Evolutionary conservation across 2,113 vertebrate species (phyloP), one percentile per base, ranked within the genome.

Genomic region (Neodon shergylaensis): DNA sequence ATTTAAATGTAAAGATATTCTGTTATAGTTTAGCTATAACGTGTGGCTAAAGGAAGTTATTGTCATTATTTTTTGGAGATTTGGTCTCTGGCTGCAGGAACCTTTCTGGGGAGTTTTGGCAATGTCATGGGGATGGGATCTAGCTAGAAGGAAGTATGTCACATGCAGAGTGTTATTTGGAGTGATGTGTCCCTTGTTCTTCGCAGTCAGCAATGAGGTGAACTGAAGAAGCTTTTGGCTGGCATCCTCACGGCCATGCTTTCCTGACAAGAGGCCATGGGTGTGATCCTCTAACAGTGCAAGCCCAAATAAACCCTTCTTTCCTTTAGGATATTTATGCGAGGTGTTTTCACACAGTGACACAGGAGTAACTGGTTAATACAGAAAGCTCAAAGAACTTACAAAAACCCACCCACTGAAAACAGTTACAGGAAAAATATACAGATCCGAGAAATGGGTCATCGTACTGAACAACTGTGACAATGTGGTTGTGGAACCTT

Each of bases 161-260:
- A 44, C 2, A 17, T 39, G 24, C 2, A 84, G 36, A 17, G 3
- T 3, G 8, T 42, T 63, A 9, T 31, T 28, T 63, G 14, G 78
- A 83, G 14, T 17, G 2, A 1, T 14, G 0, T 63, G n/a, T 42
- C 54, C n/a, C n/a, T 83, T 65, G n/a, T 14, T 9, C 16, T 13
- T 65, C 0, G 4, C 13, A 19, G 39, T 44, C 82, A 44, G 14
- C 8, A 44, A 42, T 19, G 26, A 66, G 16, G 7, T 19, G 9
- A 84, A n/a, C 36, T 36, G 33, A 33, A 84, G 13, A 44, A 44
- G 39, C 10, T 44, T 16, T 9, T 66, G 26, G 39, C 26, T 66
- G 14, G 61, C 14, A 84, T 19, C 0, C 24, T 0, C 12, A 17
- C 4, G 1, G n/a, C 39, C 2, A 1, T 84, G 14, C 39, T 84